Conservation (phyloP, 2,797 vertebrate genomes). For the Phoxinus dragarum region DNA sequence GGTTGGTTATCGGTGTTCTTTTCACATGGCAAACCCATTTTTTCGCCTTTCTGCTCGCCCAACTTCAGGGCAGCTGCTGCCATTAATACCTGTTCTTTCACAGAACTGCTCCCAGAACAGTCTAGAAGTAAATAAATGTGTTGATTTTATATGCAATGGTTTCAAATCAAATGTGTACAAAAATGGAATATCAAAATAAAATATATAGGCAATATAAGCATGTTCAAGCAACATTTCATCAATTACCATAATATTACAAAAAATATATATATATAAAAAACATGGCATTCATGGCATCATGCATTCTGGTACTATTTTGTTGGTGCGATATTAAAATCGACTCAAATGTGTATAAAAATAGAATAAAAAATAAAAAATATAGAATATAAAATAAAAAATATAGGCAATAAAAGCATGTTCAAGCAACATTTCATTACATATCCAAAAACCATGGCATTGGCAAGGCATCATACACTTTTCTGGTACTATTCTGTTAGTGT, state of each 20-base stretch:
- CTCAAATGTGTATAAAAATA: background rate
- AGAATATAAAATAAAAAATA: too few species aligned
- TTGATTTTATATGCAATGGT: background rate
- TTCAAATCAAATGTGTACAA: background rate
- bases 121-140: background rate
- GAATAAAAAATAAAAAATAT: too few species aligned
- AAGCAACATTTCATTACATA: background rate
- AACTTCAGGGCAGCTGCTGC: conserved; percentile 52
- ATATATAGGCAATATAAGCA: background rate
- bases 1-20: background rate
- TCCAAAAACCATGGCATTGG: background rate
- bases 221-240: background rate
- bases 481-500: background rate
- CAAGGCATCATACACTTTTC: background rate
- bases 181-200: background rate
- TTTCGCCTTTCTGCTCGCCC: conserved; percentile 21
- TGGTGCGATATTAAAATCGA: background rate
- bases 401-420: background rate
- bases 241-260: background rate
- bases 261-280: too few species aligned
- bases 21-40: conserved; percentile 56
- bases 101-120: conserved; percentile 7
- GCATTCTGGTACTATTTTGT: background rate
- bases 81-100: conserved; percentile 49
- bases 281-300: background rate